These are phyloP conservation scores for Hippocampus abdominalis DNA, from an alignment of 2,113 vertebrate species.

Conservation along the genomic window DNA sequence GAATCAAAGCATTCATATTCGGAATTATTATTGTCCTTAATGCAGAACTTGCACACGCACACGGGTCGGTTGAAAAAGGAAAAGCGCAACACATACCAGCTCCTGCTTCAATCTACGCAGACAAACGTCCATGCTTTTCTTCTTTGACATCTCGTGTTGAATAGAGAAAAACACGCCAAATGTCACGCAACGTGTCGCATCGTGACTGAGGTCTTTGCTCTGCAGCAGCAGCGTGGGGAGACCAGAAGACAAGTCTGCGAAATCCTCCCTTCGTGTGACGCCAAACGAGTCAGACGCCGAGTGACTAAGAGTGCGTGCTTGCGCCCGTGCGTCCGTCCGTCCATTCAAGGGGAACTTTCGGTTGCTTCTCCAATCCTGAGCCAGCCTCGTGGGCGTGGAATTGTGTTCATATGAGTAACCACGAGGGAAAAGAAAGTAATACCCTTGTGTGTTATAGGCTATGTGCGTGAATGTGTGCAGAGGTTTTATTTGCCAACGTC, in stretches of 20 bases:
- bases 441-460: neutral
- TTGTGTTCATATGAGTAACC: neutral
- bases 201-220: neutral
- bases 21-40: neutral
- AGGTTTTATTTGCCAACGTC: too few species aligned
- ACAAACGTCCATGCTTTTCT: conserved; percentile 73
- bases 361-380: conserved; percentile 20
- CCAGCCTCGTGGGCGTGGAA: neutral
- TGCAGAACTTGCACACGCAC: neutral
- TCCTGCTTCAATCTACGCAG: conserved; percentile 73
- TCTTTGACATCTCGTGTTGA: conserved; percentile 52
- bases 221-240: neutral
- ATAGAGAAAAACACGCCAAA: neutral
- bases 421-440: neutral
- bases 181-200: conserved; percentile 1
- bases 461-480: too few species aligned
- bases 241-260: neutral
- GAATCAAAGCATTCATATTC: neutral
- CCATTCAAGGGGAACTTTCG: conserved; percentile 57
- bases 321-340: conserved; percentile 20
- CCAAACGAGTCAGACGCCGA: neutral
- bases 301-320: conserved; percentile 10
- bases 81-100: conserved; percentile 59
- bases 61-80: neutral
- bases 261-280: neutral